Evolutionary conservation across 92 coral and sea anemone genomes (phyloP).

Genomic region (Palythoa grandiflora): DNA sequence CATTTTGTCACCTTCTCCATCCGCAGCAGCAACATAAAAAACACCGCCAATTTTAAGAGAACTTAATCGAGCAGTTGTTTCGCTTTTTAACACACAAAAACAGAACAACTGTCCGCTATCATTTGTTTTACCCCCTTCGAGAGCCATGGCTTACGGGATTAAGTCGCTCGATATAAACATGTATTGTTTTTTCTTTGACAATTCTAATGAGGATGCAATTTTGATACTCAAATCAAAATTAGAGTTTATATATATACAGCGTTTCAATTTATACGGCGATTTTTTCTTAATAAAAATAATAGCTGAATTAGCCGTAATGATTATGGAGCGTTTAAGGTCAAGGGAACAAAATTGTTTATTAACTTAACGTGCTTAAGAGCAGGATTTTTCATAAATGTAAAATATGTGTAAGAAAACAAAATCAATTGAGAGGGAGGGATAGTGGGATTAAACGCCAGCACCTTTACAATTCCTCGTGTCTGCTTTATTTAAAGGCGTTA

Average conservation of each 20-base stretch:
- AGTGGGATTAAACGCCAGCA: conserved; percentile 23
- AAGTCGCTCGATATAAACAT: conserved; percentile 11
- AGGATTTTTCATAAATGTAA: not conserved
- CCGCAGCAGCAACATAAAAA: conserved; percentile 41
- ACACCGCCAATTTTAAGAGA: conserved; percentile 43
- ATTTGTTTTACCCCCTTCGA: conserved; percentile 53
- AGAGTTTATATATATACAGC: not conserved
- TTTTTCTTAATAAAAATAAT: not conserved
- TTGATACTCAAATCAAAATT: not conserved
- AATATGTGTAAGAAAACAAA: conserved; percentile 29
- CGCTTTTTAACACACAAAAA: conserved; percentile 12
- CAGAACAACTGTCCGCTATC: conserved; percentile 14
- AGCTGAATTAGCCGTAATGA: conserved; percentile 29
- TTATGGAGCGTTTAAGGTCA: conserved; percentile 5
- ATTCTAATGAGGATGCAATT: not conserved
- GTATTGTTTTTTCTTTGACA: not conserved
- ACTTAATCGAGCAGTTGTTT: conserved; percentile 47
- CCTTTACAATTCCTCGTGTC: conserved; percentile 26
- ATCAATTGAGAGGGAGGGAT: conserved; percentile 20
- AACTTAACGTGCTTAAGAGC: not conserved
- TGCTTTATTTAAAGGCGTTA: conserved; percentile 47
- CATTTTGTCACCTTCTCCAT: conserved; percentile 48
- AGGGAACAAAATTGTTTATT: not conserved
- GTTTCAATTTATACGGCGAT: not conserved
- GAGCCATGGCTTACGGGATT: conserved; percentile 17